Base-by-base conservation (phyloP, 1,140 invertebrate genomes). In the Leptopilina clavipes region DNA sequence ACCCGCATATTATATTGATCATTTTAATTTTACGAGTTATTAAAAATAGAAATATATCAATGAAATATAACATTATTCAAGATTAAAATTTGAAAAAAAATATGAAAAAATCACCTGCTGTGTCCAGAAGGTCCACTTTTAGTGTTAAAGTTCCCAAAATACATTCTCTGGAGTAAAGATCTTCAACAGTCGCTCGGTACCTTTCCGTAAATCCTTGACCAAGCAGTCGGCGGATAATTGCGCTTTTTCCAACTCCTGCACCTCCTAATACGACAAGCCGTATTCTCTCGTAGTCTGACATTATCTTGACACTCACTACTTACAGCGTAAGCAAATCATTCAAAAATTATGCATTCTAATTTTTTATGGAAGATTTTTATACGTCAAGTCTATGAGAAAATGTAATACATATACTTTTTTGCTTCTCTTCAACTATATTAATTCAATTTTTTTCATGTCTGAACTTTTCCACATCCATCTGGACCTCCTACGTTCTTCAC, bases 101-200 rank as follows among this genome's bases (percentile, higher is more conserved):
- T n/a, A 19, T n/a, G n/a, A n/a, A n/a, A n/a, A n/a, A n/a, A 83
- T 86, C 73, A 90, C 89, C 93, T 11, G 96, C 95, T 3, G 97
- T 98, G 87, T 97, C 96, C 81, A 98, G 86, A 59, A 98, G 95
- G 86, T 98, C 96, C 48, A 97, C 96, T 91, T 96, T 96, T 10
- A 96, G 90, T 5, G 93, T 95, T 77, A 94, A 92, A 43, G 93
- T 92, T 11, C 94, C 93, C 40, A 97, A 91, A 80, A 96, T 93
- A 86, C 96, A 98, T 89, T 97, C 96, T 70, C 95, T 92, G 83
- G 94, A 96, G 86, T 97, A 97, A 1, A 98, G 91, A 87, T 98
- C 97, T 86, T 98, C 97, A 3, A 98, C 95, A 1, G 97, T 98
- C 77, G 96, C 94, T 79, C 94, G 92, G 86, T 98, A 97, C 83